Percentiles rank a stretch among this genome's conserved stretches.
Evolutionary conservation across 2,113 vertebrate species (phyloP).

Genomic region (Chloroceryle aenea): DNA sequence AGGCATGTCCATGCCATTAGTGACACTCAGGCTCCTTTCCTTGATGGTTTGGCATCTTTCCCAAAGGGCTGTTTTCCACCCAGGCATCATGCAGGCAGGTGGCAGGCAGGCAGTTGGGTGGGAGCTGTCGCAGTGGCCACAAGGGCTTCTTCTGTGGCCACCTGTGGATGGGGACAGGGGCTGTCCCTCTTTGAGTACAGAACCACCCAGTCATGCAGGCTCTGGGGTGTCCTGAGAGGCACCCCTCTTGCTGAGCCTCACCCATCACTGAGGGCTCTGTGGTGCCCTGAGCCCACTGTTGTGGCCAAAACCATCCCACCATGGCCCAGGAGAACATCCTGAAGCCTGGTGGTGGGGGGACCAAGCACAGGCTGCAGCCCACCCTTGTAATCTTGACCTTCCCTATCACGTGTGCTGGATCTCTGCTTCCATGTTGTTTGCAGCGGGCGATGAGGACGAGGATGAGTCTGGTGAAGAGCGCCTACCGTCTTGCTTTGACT

Average conservation of each 20-base stretch:
- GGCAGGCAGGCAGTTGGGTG: neutral
- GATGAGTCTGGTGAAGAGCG: slow-evolving; percentile 94
- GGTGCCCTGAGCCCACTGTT: neutral
- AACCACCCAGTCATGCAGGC: neutral
- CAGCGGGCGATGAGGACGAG: slow-evolving; percentile 90
- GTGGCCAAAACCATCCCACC: neutral
- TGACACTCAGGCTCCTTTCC: neutral
- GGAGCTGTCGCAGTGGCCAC: neutral
- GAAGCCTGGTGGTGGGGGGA: neutral
- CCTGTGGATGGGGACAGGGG: neutral
- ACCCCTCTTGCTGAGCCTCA: neutral
- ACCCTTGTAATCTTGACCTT: neutral
- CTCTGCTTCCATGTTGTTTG: slow-evolving; percentile 23
- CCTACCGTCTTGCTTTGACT: slow-evolving; percentile 97
- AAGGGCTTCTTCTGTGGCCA: neutral
- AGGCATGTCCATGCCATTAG: neutral
- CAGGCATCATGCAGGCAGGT: neutral
- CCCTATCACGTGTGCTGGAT: neutral
- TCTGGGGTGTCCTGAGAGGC: neutral
- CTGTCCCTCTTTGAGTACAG: neutral
- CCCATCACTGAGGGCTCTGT: neutral
- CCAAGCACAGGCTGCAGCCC: neutral
- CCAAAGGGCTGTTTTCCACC: neutral
- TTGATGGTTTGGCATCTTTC: neutral
- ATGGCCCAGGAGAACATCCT: neutral